A percentile compares a stretch with the other conserved stretches of the same genome.
Evolutionary conservation across 1,140 invertebrate genomes (phyloP).

Genomic region (Leptonema lineaticorne): DNA sequence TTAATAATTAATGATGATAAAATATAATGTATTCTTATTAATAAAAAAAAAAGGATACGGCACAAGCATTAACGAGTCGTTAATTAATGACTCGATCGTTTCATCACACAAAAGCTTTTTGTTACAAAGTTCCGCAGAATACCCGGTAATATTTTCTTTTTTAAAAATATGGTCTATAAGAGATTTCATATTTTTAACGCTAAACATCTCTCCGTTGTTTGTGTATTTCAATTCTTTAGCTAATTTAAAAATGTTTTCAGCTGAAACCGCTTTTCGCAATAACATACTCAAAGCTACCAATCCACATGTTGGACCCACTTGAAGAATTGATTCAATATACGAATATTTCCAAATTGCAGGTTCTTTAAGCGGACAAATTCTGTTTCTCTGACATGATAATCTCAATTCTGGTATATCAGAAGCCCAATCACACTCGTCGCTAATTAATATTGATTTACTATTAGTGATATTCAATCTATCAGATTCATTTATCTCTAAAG

Average conservation of each 20-base stretch:
- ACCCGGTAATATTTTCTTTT: background rate
- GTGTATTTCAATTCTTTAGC: conserved; percentile 66
- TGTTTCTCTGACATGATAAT: conserved; percentile 52
- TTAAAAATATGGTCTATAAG: conserved; percentile 57
- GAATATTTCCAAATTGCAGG: conserved; percentile 50
- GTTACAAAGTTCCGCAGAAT: conserved; percentile 34
- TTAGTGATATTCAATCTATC: no score
- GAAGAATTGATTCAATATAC: conserved; percentile 49
- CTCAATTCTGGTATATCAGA: conserved; percentile 48
- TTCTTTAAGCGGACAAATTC: conserved; percentile 48
- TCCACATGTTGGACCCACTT: conserved; percentile 74
- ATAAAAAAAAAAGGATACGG: conserved; percentile 71
- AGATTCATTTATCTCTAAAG: no score
- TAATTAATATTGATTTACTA: background rate
- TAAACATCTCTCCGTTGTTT: conserved; percentile 84
- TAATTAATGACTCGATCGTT: conserved; percentile 55
- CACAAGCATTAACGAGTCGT: conserved; percentile 59
- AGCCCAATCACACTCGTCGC: conserved; percentile 49
- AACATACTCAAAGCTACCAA: conserved; percentile 79
- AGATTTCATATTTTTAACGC: conserved; percentile 67
- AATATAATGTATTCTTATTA: no score
- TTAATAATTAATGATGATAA: no score
- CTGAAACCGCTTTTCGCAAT: conserved; percentile 59
- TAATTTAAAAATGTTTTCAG: conserved; percentile 61
- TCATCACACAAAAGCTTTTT: conserved; percentile 46